Evolutionary conservation across 2,888 invertebrate genomes (phyloP), one percentile per base, ranked within the genome.

Genomic region (Tanytarsus gracilentus): DNA sequence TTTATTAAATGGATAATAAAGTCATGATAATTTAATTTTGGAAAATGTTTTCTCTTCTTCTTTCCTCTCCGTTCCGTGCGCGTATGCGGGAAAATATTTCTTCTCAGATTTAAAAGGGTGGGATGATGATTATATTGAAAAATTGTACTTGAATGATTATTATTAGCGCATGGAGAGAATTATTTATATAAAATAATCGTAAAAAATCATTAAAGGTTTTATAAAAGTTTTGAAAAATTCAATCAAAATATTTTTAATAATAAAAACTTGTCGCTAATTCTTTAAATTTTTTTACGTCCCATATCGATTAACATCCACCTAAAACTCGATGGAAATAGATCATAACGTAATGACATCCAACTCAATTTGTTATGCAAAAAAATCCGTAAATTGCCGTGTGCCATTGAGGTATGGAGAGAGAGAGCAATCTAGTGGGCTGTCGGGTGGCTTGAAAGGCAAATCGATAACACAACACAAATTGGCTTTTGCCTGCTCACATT

Each of bases 1-100:
- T 58, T 58, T 58, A 58, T 58, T 58, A 58, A 58, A 58, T 58
- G 58, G 48, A 58, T 58, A 58, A 58, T 58, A 58, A 58, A 58
- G 44, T 58, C 48, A 23, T 14, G 27, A 44, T 58, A 48, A 58
- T 58, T 58, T 58, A 44, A 58, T 58, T 58, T 58, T 58, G 30
- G 58, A 58, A 58, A n/a, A 58, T 18, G 16, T 16, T 56, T 53
- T 30, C 36, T 18, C 23, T 44, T 21, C n/a, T n/a, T n/a, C n/a
- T n/a, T n/a, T n/a, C n/a, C n/a, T n/a, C n/a, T n/a, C n/a, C 36
- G 16, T 36, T 14, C 9, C 16, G 14, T 36, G 36, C 16, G n/a
- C 16, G 8, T 14, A 36, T 36, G n/a, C n/a, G n/a, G n/a, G n/a
- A n/a, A n/a, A n/a, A n/a, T n/a, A n/a, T n/a, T n/a, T n/a, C n/a